Conservation (phyloP, 2,888 invertebrate species). For the Gastrophysa polygoni region DNA sequence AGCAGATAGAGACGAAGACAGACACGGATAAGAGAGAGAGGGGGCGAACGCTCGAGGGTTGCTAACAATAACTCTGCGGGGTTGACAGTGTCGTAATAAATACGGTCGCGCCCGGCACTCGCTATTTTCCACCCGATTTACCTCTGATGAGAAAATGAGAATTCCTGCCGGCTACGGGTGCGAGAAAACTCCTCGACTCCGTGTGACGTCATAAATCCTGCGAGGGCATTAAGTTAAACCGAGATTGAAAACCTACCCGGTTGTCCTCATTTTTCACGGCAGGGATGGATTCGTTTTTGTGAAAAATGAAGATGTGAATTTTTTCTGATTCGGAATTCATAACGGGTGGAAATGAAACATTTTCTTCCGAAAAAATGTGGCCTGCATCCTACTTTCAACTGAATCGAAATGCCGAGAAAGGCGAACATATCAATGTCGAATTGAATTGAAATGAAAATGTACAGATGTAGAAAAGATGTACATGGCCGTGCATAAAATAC, state of each 20-base stretch:
- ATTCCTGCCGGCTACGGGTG: constrained; percentile 51
- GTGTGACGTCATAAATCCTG: constrained; percentile 45
- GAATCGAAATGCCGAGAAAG: too few relatives aligned
- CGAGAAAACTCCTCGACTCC: constrained; percentile 45
- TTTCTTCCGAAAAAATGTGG: too few relatives aligned
- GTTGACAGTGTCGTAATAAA: constrained; percentile 57
- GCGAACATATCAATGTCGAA: too few relatives aligned
- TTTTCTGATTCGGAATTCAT: too few relatives aligned
- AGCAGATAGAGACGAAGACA: constrained; percentile 7
- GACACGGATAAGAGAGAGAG: neutral
- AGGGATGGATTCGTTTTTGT: neutral
- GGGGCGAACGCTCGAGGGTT: constrained; percentile 30
- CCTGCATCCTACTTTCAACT: too few relatives aligned
- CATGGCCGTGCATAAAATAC: too few relatives aligned
- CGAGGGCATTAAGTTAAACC: constrained; percentile 30
- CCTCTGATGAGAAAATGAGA: constrained; percentile 58
- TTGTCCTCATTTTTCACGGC: constrained; percentile 26
- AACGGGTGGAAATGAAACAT: too few relatives aligned
- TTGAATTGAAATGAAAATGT: too few relatives aligned
- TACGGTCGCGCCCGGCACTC: constrained; percentile 52
- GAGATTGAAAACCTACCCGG: constrained; percentile 29
- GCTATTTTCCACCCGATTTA: constrained; percentile 60
- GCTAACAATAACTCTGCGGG: constrained; percentile 59
- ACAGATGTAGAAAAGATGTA: too few relatives aligned
- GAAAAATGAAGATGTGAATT: too few relatives aligned